Percentiles rank a stretch among this genome's conserved stretches.
Conservation (phyloP, 2,888 invertebrate genomes). For the Caenorhabditis imperialis region DNA sequence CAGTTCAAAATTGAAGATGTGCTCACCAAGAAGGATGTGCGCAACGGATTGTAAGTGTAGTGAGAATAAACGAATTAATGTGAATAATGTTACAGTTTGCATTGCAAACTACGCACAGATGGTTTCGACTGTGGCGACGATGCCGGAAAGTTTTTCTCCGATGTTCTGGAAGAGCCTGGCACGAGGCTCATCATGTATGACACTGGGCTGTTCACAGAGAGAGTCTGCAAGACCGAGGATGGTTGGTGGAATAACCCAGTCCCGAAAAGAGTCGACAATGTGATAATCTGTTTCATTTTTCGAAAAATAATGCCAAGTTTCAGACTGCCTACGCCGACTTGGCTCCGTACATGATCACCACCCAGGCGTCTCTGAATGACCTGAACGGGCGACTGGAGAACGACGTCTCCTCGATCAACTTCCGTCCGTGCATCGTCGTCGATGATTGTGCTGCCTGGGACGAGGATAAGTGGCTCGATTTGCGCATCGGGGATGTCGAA, state of each 20-base stretch:
- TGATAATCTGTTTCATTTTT: slow-evolving; percentile 10
- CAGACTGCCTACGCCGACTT: slow-evolving; percentile 70
- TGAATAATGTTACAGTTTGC: slow-evolving; percentile 67
- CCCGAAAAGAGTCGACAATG: slow-evolving; percentile 62
- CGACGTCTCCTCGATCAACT: slow-evolving; percentile 63
- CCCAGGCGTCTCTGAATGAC: slow-evolving; percentile 68
- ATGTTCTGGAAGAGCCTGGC: slow-evolving; percentile 58
- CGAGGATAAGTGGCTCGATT: slow-evolving; percentile 73
- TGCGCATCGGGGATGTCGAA: slow-evolving; percentile 70
- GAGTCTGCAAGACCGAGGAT: slow-evolving; percentile 56
- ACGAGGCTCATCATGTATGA: slow-evolving; percentile 69
- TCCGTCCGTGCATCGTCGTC: slow-evolving; percentile 74
- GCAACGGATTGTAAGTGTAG: slow-evolving; percentile 53
- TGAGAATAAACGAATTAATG: neutral
- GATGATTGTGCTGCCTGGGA: slow-evolving; percentile 68
- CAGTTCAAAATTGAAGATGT: slow-evolving; percentile 53
- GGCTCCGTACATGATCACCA: slow-evolving; percentile 69
- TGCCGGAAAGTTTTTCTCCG: slow-evolving; percentile 61
- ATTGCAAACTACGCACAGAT: slow-evolving; percentile 64
- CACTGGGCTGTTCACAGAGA: slow-evolving; percentile 68
- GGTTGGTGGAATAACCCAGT: slow-evolving; percentile 68
- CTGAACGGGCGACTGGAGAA: slow-evolving; percentile 61
- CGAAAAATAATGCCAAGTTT: neutral
- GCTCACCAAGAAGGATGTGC: slow-evolving; percentile 44
- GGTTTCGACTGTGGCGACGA: slow-evolving; percentile 74